These are phyloP conservation scores for Parapsyche elsis DNA, from an alignment of 1,140 invertebrate genomes.

Conservation along the genomic window DNA sequence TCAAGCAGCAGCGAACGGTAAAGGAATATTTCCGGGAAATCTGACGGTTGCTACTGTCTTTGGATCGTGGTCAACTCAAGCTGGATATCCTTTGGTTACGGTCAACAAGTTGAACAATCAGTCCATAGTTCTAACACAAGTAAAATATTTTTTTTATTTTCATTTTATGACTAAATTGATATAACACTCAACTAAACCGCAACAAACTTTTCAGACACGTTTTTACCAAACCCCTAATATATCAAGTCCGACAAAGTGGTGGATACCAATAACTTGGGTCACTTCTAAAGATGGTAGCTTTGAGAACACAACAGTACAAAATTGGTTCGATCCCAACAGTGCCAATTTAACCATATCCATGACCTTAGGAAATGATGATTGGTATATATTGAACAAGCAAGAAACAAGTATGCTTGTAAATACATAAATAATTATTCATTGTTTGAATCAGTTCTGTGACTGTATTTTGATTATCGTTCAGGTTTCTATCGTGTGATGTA, in stretches of 20 bases:
- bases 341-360: background rate
- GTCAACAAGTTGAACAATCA: slow-evolving; percentile 66
- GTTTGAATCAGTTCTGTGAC: background rate
- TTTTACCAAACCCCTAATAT: slow-evolving; percentile 36
- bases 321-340: slow-evolving; percentile 58
- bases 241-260: slow-evolving; percentile 60
- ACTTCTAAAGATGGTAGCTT: slow-evolving; percentile 60
- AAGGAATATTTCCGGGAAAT: background rate
- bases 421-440: background rate
- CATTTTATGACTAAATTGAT: background rate
- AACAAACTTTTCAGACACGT: background rate
- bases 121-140: slow-evolving; percentile 66
- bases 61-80: slow-evolving; percentile 77
- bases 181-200: background rate
- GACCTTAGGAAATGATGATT: slow-evolving; percentile 59
- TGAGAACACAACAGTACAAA: slow-evolving; percentile 60
- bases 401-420: slow-evolving; percentile 67
- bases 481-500: slow-evolving; percentile 76
- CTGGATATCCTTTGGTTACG: slow-evolving; percentile 72
- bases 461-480: slow-evolving; percentile 41
- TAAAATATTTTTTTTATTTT: slow-evolving; percentile 48
- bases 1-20: background rate
- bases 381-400: slow-evolving; percentile 72
- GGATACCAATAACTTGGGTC: slow-evolving; percentile 64
- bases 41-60: slow-evolving; percentile 63